A percentile compares a stretch with the other conserved stretches of the same genome.
These are phyloP conservation scores for Drosophila ambigua DNA, from an alignment of 1,140 invertebrate genomes.

Conservation along the genomic window DNA sequence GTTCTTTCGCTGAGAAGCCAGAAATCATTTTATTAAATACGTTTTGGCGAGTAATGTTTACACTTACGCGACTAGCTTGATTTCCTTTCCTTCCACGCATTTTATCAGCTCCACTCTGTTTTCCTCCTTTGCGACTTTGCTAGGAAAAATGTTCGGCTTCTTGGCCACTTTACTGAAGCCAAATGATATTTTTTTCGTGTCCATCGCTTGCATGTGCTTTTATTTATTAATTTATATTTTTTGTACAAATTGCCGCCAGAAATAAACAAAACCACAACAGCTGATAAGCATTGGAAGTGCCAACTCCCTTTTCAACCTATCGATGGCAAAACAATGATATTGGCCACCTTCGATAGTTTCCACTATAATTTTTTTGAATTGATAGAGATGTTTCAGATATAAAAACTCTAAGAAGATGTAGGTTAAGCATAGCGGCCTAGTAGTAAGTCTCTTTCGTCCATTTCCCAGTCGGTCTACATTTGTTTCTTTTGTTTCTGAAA, in stretches of 20 bases:
- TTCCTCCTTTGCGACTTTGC: conserved; percentile 81
- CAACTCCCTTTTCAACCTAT: background rate
- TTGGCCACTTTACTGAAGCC: conserved; percentile 89
- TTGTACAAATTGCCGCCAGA: no score
- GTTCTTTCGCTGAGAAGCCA: conserved; percentile 84
- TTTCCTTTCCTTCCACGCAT: conserved; percentile 89
- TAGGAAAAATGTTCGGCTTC: conserved; percentile 85
- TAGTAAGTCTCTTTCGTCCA: no score
- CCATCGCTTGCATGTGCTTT: conserved; percentile 55
- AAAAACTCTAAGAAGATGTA: no score
- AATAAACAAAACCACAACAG: no score
- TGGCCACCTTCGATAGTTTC: no score
- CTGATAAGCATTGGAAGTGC: no score
- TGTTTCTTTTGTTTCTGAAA: no score
- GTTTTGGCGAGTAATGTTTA: conserved; percentile 10
- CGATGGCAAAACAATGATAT: background rate
- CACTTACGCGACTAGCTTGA: conserved; percentile 89
- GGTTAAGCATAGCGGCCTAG: no score
- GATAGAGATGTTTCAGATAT: no score
- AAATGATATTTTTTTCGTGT: conserved; percentile 90
- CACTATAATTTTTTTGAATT: no score
- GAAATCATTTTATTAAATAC: background rate
- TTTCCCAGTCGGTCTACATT: no score
- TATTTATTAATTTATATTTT: no score
- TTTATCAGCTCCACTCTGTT: conserved; percentile 88